These are phyloP conservation scores for Nephrotoma guestfalica DNA, from an alignment of 2,888 invertebrate species.

Conservation along the genomic window DNA sequence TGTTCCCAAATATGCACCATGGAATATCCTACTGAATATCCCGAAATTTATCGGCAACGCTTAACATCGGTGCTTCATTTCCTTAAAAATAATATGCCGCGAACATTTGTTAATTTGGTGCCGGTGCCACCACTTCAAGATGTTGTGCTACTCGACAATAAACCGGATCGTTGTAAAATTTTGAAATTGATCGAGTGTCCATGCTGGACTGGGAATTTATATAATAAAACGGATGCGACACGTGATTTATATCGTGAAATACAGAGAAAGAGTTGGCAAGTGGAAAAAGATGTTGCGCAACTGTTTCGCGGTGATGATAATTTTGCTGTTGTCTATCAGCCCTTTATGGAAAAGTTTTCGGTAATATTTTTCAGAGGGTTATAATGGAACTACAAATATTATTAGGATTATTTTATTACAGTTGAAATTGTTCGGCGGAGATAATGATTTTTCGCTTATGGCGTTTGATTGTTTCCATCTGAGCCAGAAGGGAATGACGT, in stretches of 20 bases:
- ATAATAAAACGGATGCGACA: conserved; percentile 14
- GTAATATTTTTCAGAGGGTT: not conserved
- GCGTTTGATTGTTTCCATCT: not conserved
- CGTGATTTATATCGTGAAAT: conserved; percentile 6
- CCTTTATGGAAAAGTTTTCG: conserved; percentile 22
- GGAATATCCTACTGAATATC: conserved; percentile 23
- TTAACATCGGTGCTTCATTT: conserved; percentile 31
- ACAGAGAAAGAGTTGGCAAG: not conserved
- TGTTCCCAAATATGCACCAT: conserved; percentile 35
- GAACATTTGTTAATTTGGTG: conserved; percentile 36
- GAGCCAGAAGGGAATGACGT: not conserved
- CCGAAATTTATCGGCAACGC: conserved; percentile 31
- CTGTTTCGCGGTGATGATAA: conserved; percentile 21
- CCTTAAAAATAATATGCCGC: conserved; percentile 37
- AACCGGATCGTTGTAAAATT: conserved; percentile 7
- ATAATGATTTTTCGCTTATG: not conserved
- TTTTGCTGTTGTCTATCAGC: conserved; percentile 41
- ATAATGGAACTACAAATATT: no score
- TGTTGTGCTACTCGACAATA: not conserved
- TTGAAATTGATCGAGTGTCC: conserved; percentile 13
- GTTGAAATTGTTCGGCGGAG: not conserved
- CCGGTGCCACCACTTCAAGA: conserved; percentile 21
- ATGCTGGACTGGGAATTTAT: conserved; percentile 16
- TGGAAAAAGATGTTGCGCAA: not conserved
- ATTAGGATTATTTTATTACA: not conserved